Conservation (phyloP, 2,888 invertebrate species). For the Lasioglossum calceatum region DNA sequence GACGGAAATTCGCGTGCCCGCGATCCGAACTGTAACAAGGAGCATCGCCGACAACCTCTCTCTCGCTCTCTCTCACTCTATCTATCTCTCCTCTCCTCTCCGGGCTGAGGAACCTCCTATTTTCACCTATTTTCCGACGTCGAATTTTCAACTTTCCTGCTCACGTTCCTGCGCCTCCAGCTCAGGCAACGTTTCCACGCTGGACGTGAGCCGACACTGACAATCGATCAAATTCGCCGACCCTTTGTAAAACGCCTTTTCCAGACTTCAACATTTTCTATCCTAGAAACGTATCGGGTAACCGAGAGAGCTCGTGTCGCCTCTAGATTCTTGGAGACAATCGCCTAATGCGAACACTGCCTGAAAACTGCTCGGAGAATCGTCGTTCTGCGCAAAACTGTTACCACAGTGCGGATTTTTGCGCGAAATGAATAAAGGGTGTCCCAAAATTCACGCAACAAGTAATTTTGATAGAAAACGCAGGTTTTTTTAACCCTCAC, state of each 20-base stretch:
- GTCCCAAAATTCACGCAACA: no score
- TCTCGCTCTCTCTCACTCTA: background rate
- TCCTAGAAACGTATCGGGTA: background rate
- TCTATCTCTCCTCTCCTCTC: background rate
- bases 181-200: background rate
- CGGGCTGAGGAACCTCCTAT: background rate
- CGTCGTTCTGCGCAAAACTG: background rate
- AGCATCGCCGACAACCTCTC: constrained; percentile 13
- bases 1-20: constrained; percentile 57
- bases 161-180: constrained; percentile 19
- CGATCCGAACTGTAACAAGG: constrained; percentile 27
- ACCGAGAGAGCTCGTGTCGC: background rate
- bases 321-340: background rate
- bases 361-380: background rate
- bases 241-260: background rate
- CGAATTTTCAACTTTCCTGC: constrained; percentile 20
- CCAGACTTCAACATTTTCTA: background rate
- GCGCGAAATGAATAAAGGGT: background rate
- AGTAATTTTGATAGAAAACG: no score
- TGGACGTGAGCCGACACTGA: background rate
- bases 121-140: background rate
- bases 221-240: background rate
- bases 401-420: background rate
- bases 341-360: background rate
- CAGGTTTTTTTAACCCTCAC: no score